A percentile compares a stretch with the other conserved stretches of the same genome.
Evolutionary conservation across 2,888 invertebrate genomes (phyloP).

Genomic region (Eumerus sabulonum): DNA sequence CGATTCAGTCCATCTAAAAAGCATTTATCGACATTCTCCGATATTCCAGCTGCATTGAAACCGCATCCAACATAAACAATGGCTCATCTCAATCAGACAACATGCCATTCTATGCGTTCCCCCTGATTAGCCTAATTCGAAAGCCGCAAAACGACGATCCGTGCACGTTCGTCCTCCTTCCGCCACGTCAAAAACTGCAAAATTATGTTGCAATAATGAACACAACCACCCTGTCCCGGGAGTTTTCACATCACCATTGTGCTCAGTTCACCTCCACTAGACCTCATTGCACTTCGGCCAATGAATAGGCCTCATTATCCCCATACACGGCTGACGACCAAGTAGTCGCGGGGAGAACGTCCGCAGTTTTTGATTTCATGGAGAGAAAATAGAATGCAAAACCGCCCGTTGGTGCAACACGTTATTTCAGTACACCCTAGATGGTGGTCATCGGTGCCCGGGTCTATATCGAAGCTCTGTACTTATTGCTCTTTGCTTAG

Average conservation of each 20-base stretch:
- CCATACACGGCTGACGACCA: conserved; percentile 20
- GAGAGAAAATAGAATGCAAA: conserved; percentile 20
- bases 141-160: conserved; percentile 20
- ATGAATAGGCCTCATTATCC: conserved; percentile 39
- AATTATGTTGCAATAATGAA: conserved; percentile 39
- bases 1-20: no score
- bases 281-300: background rate
- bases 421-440: conserved; percentile 42
- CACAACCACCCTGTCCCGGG: conserved; percentile 10
- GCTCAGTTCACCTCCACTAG: background rate
- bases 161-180: background rate
- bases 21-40: no score
- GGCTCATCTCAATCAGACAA: background rate
- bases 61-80: background rate
- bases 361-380: conserved; percentile 27
- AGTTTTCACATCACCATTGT: conserved; percentile 9
- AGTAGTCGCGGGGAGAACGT: conserved; percentile 1
- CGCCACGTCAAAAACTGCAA: conserved; percentile 25
- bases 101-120: conserved; percentile 1
- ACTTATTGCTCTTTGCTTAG: background rate
- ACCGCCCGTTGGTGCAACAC: conserved; percentile 34
- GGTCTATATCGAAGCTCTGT: conserved; percentile 8
- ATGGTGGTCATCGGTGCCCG: conserved; percentile 14
- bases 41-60: background rate
- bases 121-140: conserved; percentile 23